Base-by-base conservation (phyloP, 30 jellyfish, hydroid and myxozoan species). In the Mastigias papua region DNA sequence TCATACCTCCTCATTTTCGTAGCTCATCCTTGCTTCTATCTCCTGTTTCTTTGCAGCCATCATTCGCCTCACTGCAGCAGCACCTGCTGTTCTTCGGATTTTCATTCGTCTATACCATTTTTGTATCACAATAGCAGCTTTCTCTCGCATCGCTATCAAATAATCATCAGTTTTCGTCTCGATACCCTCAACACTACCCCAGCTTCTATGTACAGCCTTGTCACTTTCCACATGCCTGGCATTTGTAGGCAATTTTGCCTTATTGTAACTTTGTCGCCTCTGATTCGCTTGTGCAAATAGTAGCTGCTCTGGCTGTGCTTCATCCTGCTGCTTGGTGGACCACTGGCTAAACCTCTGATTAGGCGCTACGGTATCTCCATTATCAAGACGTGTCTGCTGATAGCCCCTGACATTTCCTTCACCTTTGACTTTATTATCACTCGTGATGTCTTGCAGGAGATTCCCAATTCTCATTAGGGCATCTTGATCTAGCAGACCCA, bases 61-160 rank as follows among this genome's bases (percentile, higher is more conserved):
- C 96, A 95, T 90, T 50, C 97, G 87, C 54, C 81, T 83, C 90
- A 90, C 86, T 15, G 97, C 97, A 15, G 97, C 97, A 3, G 91
- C 91, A 20, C 99, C 99, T 20, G 97, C 97, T 1, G 93, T 90
- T 60, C 73, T 90, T 32, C 97, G 60, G 3, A 90, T 76, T n/a
- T 63, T 42, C 29, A 78, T 71, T 34, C 90, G 34, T 50, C 89
- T 73, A 81, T 92, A 95, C 99, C 99, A 95, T 22, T 79, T 37
- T 73, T 95, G 99, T 16, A 95, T 95, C 15, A 50, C 76, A 23
- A 49, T 34, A 15, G 99, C 99, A 4, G 99, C 99, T 62, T 73
- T 85, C 49, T 85, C 94, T 28, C 94, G 61, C 88, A 62, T 85
- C 0, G 78, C 83, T 26, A 85, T 85, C 78, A 85, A 66, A 37